A percentile compares a stretch with the other conserved stretches of the same genome.
Conservation (phyloP, 2,797 vertebrate genomes). For the Scyliorhinus canicula region DNA sequence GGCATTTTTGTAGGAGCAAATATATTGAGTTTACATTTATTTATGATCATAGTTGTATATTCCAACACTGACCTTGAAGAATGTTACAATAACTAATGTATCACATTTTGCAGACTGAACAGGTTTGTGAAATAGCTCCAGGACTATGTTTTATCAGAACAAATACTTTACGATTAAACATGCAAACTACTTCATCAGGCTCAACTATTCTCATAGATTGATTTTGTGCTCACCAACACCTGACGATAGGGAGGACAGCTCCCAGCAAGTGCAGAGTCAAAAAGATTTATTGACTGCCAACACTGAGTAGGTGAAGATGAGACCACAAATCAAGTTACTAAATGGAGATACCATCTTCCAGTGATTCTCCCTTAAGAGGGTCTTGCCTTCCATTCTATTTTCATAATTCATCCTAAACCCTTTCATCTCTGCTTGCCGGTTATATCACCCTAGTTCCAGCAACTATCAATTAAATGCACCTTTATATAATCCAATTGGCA, state of each 20-base stretch:
- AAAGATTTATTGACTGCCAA: background rate
- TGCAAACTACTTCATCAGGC: background rate
- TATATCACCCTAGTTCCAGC: background rate
- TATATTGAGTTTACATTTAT: background rate
- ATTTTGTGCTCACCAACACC: background rate
- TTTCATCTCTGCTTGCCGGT: background rate
- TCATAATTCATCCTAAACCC: background rate
- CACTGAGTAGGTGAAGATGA: background rate
- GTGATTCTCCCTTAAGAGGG: background rate
- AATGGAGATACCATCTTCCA: background rate
- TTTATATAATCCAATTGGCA: background rate
- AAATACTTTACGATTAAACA: background rate
- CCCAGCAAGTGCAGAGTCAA: background rate
- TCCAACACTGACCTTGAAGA: background rate
- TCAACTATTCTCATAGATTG: background rate
- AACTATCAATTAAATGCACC: background rate
- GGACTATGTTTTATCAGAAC: background rate
- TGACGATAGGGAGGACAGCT: background rate
- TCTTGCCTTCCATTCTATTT: background rate
- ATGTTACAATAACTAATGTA: background rate
- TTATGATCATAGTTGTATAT: background rate
- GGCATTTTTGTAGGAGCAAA: background rate
- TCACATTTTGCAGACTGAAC: background rate
- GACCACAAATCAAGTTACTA: background rate
- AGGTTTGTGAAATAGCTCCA: background rate